These are phyloP conservation scores for Laticauda laticaudata DNA, from an alignment of 2,113 vertebrate species.

Conservation along the genomic window DNA sequence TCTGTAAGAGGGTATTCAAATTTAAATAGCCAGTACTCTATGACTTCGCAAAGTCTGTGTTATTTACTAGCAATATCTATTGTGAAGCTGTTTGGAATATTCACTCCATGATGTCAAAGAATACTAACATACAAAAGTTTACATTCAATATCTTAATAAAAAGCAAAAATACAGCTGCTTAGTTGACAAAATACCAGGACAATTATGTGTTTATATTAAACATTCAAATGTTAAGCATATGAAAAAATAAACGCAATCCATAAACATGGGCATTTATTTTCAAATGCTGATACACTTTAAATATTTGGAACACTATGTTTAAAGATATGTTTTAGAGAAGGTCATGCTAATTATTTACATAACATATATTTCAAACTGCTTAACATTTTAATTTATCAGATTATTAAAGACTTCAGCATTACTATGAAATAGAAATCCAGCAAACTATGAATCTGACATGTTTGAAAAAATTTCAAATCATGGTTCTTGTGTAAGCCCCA, in stretches of 20 bases:
- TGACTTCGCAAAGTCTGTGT: not conserved
- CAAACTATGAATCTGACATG: not conserved
- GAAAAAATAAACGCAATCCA: conserved; percentile 36
- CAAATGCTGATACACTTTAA: conserved; percentile 19
- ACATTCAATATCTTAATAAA: conserved; percentile 60
- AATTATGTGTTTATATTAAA: conserved; percentile 56
- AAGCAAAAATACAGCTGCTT: conserved; percentile 75
- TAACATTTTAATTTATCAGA: not conserved
- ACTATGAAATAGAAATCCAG: not conserved
- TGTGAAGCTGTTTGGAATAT: conserved; percentile 20
- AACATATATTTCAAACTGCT: not conserved
- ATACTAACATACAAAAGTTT: conserved; percentile 66
- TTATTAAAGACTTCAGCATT: not conserved
- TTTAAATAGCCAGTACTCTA: not conserved
- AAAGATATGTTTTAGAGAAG: conserved; percentile 32
- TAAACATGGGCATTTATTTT: conserved; percentile 33
- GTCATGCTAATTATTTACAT: not conserved
- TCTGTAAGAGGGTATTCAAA: not conserved
- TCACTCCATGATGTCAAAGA: conserved; percentile 47
- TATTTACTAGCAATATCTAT: conserved; percentile 3
- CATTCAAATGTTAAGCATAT: conserved; percentile 51
- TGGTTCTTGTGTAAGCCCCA: not conserved
- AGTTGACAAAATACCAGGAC: conserved; percentile 56
- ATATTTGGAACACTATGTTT: conserved; percentile 36
- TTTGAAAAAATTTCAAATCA: not conserved